Percentiles rank a stretch among this genome's conserved stretches.
phyloP scores from a whole-genome alignment of 1,140 invertebrate genomes.

The Nylanderia fulva region DNA sequence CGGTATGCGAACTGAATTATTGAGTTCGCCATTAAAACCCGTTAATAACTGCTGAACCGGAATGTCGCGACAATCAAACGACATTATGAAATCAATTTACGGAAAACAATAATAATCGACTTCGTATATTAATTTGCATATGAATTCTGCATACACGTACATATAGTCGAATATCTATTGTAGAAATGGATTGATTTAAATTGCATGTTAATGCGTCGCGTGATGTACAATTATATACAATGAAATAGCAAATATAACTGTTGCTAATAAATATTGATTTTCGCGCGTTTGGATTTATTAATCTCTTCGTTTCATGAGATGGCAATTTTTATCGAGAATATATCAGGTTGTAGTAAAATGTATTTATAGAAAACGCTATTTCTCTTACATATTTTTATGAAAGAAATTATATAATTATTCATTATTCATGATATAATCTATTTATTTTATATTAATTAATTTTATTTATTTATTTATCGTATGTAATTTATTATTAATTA shows the following conservation, averaged over 20 bases:
- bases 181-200: conserved; percentile 39
- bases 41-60: conserved; percentile 13
- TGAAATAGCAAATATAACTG: background rate
- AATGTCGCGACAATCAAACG: conserved; percentile 22
- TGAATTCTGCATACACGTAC: background rate
- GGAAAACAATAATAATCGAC: conserved; percentile 40
- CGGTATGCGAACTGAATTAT: conserved; percentile 41
- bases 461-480: no score
- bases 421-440: no score
- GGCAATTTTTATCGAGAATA: background rate
- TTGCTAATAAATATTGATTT: conserved; percentile 11
- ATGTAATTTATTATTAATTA: no score
- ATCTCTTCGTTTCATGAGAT: background rate
- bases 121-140: conserved; percentile 10
- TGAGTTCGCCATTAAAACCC: conserved; percentile 43
- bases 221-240: background rate
- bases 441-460: no score
- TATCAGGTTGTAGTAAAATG: no score
- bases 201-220: background rate
- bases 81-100: conserved; percentile 43
- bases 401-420: background rate
- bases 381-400: background rate
- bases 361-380: background rate
- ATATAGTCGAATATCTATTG: conserved; percentile 13
- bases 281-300: conserved; percentile 10